phyloP scores from a whole-genome alignment of 2,888 invertebrate species.

The Drosophila cognata region DNA sequence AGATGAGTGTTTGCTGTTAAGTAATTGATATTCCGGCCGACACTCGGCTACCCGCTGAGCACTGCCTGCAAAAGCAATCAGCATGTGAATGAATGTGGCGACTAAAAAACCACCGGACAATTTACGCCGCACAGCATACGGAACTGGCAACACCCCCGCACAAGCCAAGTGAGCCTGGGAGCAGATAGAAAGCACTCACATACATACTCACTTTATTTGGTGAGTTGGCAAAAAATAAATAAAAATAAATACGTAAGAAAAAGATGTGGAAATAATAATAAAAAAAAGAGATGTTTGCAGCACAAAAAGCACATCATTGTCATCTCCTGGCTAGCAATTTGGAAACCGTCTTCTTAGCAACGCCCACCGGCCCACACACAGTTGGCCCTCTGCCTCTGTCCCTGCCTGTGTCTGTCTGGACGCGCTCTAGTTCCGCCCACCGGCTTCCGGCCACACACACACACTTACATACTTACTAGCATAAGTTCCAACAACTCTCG shows the following conservation, averaged over 20 bases:
- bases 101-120: slow-evolving; percentile 69
- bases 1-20: slow-evolving; percentile 41
- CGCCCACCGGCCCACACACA: slow-evolving; percentile 58
- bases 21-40: slow-evolving; percentile 76
- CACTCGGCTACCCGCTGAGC: slow-evolving; percentile 62
- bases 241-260: slow-evolving; percentile 41
- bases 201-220: slow-evolving; percentile 47
- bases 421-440: slow-evolving; percentile 80
- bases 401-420: slow-evolving; percentile 68
- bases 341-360: slow-evolving; percentile 52
- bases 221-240: slow-evolving; percentile 68
- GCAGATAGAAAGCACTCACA: slow-evolving; percentile 8
- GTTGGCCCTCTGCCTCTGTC: slow-evolving; percentile 55
- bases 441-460: slow-evolving; percentile 66
- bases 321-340: slow-evolving; percentile 59
- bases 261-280: slow-evolving; percentile 58
- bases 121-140: slow-evolving; percentile 69
- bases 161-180: neutral
- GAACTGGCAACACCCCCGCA: slow-evolving; percentile 51
- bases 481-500: slow-evolving; percentile 68
- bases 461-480: neutral
- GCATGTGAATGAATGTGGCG: slow-evolving; percentile 29
- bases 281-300: slow-evolving; percentile 61
- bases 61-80: slow-evolving; percentile 49
- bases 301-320: slow-evolving; percentile 75